These are phyloP conservation scores for Euglossa dilemma DNA, from an alignment of 1,140 invertebrate species.

Conservation along the genomic window DNA sequence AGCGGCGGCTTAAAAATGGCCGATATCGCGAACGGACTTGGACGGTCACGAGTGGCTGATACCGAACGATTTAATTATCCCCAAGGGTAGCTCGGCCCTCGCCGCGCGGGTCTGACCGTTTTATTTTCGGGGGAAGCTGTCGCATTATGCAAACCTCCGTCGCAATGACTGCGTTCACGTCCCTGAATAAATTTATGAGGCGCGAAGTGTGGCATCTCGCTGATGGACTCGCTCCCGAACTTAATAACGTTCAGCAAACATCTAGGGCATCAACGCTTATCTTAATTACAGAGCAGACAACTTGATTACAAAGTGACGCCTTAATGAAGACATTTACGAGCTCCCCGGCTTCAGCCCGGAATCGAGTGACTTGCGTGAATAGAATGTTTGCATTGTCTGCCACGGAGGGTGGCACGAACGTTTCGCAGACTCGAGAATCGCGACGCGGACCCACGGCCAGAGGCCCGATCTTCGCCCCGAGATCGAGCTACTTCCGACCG, in stretches of 20 bases:
- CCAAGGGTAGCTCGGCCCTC: neutral
- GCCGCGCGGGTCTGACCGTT: neutral
- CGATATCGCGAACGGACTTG: neutral
- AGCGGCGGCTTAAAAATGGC: neutral
- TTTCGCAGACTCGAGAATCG: slow-evolving; percentile 19
- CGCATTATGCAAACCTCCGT: slow-evolving; percentile 47
- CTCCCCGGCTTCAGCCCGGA: slow-evolving; percentile 25
- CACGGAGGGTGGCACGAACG: neutral
- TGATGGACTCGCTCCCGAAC: slow-evolving; percentile 46
- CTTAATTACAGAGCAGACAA: slow-evolving; percentile 62
- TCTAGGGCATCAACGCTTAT: slow-evolving; percentile 42
- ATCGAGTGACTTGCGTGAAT: slow-evolving; percentile 53
- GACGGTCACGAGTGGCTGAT: neutral
- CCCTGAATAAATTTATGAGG: slow-evolving; percentile 49
- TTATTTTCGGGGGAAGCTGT: slow-evolving; percentile 19
- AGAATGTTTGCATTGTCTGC: slow-evolving; percentile 45
- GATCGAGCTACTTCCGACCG: neutral
- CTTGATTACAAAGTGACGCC: slow-evolving; percentile 61
- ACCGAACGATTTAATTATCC: neutral
- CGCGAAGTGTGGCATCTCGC: slow-evolving; percentile 37
- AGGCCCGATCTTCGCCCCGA: slow-evolving; percentile 5
- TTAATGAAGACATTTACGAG: slow-evolving; percentile 59
- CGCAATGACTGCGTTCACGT: slow-evolving; percentile 37
- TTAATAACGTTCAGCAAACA: slow-evolving; percentile 63
- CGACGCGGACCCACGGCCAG: neutral